Percentiles rank a stretch among this genome's conserved stretches.
Conservation (phyloP, 1,140 invertebrate genomes). For the Listronotus oregonensis region DNA sequence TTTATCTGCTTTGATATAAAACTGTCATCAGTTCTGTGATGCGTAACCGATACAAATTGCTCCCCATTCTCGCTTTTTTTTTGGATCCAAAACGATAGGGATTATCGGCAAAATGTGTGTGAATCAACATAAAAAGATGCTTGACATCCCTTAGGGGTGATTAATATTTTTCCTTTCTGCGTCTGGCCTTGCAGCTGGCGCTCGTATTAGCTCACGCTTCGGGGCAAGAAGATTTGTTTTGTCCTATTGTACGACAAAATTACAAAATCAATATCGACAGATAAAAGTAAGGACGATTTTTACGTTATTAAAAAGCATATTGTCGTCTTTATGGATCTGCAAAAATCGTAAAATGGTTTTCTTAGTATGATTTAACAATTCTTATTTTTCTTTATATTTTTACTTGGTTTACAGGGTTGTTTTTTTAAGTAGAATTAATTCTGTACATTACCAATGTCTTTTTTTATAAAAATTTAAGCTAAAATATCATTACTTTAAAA, state of each 20-base stretch:
- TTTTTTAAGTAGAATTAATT: too few species aligned
- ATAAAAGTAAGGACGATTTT: neutral
- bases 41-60: conserved; percentile 16
- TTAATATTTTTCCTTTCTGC: conserved; percentile 21
- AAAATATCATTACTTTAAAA: too few species aligned
- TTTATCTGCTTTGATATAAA: too few species aligned
- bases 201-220: conserved; percentile 20
- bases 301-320: too few species aligned
- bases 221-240: conserved; percentile 22
- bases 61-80: conserved; percentile 10
- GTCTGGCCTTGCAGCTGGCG: conserved; percentile 18
- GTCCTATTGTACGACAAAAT: conserved; percentile 23
- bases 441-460: too few species aligned
- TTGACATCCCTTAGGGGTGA: conserved; percentile 18
- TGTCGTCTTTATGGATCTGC: too few species aligned
- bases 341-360: too few species aligned
- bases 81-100: neutral
- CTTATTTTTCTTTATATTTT: too few species aligned
- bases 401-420: too few species aligned
- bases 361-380: too few species aligned
- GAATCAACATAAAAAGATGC: conserved; percentile 22
- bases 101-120: conserved; percentile 20
- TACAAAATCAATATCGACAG: conserved; percentile 19
- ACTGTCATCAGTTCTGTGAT: neutral
- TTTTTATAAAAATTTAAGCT: too few species aligned